A percentile compares a stretch with the other conserved stretches of the same genome.
phyloP scores from a whole-genome alignment of 2,797 vertebrate genomes.

The Fundulus diaphanus region DNA sequence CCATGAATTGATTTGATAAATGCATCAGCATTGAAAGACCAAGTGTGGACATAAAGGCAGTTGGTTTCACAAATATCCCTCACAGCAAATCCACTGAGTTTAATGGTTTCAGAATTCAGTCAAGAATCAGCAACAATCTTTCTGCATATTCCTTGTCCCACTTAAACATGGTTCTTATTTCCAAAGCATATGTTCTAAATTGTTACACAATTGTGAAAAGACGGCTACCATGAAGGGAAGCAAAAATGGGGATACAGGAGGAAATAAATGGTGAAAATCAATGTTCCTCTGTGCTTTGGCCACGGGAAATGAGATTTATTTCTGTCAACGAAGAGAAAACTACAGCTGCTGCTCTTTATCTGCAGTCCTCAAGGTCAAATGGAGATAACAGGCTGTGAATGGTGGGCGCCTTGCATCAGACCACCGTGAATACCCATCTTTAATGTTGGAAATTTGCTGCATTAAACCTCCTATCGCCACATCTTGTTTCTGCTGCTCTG shows the following conservation, averaged over 20 bases:
- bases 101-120: constrained; percentile 66
- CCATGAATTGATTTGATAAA: constrained; percentile 42
- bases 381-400: constrained; percentile 62
- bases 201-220: constrained; percentile 40
- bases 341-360: constrained; percentile 44
- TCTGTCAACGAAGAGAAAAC: constrained; percentile 45
- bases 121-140: constrained; percentile 46
- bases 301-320: constrained; percentile 57
- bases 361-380: constrained; percentile 63
- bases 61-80: constrained; percentile 44
- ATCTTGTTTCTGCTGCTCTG: constrained; percentile 55
- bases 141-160: constrained; percentile 37
- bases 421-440: constrained; percentile 50
- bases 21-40: constrained; percentile 25
- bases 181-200: constrained; percentile 52
- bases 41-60: constrained; percentile 51
- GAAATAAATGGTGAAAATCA: constrained; percentile 42
- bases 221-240: constrained; percentile 40
- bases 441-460: constrained; percentile 47
- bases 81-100: constrained; percentile 50
- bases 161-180: constrained; percentile 36
- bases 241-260: constrained; percentile 18
- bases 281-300: constrained; percentile 22
- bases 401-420: constrained; percentile 20
- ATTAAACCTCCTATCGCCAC: constrained; percentile 54